Evolutionary conservation across 37 sponge, comb jelly and placozoan species (phyloP), one percentile per base, ranked within the genome.

Genomic region (Tethya wilhelma): DNA sequence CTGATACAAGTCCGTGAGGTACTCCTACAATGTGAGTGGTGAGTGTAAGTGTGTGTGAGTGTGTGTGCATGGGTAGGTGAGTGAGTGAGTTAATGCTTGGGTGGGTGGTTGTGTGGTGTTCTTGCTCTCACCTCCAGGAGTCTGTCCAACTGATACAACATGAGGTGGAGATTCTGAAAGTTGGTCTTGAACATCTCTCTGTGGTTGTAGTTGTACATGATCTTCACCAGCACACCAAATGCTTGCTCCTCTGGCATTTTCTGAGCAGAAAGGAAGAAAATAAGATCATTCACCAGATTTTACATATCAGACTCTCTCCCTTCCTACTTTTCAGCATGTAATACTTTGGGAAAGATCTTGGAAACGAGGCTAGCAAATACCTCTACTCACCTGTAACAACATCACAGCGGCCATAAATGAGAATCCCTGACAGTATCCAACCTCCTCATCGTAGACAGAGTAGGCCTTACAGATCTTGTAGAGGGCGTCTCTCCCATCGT

Each of bases 391-490:
- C 86, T 98, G 97, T 28, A 98, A 67, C 37, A 98, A 43, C 26
- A 98, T 79, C 14, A 94, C 97, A 36, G 99, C 99, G 7, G 83
- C 89, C 59, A 98, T 90, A 89, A 98, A 96, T 11, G 96, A 96
- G 70, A 98, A 79, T 34, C 99, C 99, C 67, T 98, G 99, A 39
- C 96, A 98, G 87, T 98, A 98, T 28, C 99, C 99, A 23, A 98
- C 90, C 85, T 96, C 95, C 34, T 59, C 80, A 67, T 96, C 97
- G 58, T 96, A 96, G 41, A 93, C 81, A 56, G 97, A 94, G 68
- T 96, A 96, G 53, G 97, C 97, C 82, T 90, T 96, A 71, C 95
- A 78, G 53, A 96, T 91, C 91, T 91, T 96, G 74, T 87, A 79
- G 36, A 96, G 90, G 22, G 81, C 83, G 32, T 87, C 89, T 45